These are phyloP conservation scores for Halesus radiatus DNA, from an alignment of 1,140 invertebrate genomes.

Conservation along the genomic window DNA sequence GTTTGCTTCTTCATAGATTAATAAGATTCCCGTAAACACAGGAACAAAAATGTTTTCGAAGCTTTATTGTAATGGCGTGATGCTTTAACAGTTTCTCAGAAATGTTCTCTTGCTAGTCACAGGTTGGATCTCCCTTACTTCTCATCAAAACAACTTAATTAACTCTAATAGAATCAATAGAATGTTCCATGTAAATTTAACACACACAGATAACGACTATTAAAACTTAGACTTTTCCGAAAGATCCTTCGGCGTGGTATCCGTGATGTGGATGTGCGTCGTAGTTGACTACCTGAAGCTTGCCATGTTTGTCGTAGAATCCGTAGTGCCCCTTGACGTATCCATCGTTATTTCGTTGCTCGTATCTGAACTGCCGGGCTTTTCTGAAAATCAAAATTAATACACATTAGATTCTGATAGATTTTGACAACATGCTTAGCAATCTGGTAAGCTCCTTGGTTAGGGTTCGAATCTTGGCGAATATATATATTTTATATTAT, in stretches of 20 bases:
- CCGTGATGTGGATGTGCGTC: constrained; percentile 79
- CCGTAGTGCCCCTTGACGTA: constrained; percentile 87
- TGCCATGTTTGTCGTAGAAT: constrained; percentile 84
- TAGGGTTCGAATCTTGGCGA: too few species aligned
- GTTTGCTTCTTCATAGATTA: too few species aligned
- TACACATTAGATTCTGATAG: too few species aligned
- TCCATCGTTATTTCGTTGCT: constrained; percentile 83
- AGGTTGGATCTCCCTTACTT: too few species aligned
- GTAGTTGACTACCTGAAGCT: constrained; percentile 85
- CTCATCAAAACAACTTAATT: neutral
- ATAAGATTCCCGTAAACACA: too few species aligned
- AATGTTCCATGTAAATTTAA: constrained; percentile 8
- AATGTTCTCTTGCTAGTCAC: too few species aligned
- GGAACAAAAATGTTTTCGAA: too few species aligned
- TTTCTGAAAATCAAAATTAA: constrained; percentile 70
- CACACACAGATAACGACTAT: neutral
- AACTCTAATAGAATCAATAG: neutral
- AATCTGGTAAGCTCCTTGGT: too few species aligned
- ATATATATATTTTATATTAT: too few species aligned
- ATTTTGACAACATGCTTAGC: too few species aligned
- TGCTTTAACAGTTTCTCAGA: too few species aligned
- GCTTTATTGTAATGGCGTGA: too few species aligned
- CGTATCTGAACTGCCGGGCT: constrained; percentile 86
- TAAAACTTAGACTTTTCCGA: constrained; percentile 53
- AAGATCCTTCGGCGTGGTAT: constrained; percentile 72